Evolutionary conservation across 2,113 vertebrate species (phyloP).

Genomic region (Glaucomys volans): DNA sequence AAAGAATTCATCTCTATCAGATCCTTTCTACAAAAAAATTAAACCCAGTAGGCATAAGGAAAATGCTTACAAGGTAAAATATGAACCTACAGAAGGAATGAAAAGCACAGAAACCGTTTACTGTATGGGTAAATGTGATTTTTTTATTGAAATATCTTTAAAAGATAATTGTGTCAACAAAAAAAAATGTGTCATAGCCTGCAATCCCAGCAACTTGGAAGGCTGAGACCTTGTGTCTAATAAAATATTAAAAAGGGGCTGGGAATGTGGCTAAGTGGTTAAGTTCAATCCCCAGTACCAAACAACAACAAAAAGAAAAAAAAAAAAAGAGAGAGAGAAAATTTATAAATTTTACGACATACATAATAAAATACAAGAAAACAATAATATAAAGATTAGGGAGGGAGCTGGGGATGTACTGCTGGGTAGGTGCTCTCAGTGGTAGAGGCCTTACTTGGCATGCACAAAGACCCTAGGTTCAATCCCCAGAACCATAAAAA

Average conservation of each 20-base stretch:
- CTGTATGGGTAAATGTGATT: not conserved
- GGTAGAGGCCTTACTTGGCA: no score
- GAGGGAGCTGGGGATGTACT: no score
- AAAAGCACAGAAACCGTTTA: not conserved
- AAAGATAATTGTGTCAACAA: not conserved
- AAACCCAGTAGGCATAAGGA: not conserved
- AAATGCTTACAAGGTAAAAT: not conserved
- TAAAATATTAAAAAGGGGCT: no score
- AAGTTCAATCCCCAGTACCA: no score
- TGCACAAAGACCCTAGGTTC: no score
- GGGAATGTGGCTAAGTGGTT: no score
- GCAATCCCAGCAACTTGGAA: no score
- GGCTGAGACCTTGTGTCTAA: no score
- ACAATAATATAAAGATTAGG: not conserved
- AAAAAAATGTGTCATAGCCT: not conserved
- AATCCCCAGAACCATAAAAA: no score
- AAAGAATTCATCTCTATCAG: not conserved
- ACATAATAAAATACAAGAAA: not conserved
- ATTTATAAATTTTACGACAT: not conserved
- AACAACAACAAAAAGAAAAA: no score
- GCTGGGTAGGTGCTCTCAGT: no score
- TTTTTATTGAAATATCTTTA: not conserved
- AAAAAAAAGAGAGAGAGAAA: no score
- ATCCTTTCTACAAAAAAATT: not conserved
- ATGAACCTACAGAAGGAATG: not conserved